Evolutionary conservation across 2,113 vertebrate species (phyloP).

Genomic region (Triplophysa rosa): DNA sequence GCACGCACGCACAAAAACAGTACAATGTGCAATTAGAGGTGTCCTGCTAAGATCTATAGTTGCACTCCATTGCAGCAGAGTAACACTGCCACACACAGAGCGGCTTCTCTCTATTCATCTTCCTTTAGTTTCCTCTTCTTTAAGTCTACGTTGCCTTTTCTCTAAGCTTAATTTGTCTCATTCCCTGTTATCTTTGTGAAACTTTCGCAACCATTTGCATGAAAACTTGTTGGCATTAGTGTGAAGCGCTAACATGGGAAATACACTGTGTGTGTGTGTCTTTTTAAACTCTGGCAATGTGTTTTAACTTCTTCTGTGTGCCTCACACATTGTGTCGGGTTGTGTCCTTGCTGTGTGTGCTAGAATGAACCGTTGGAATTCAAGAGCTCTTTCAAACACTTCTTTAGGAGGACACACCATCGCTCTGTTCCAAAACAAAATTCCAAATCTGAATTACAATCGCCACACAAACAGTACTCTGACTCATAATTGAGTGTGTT

Average conservation of each 20-base stretch:
- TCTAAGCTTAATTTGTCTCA: neutral
- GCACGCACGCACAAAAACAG: neutral
- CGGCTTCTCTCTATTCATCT: neutral
- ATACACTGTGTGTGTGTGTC: neutral
- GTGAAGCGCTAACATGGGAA: neutral
- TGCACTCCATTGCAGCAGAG: conserved; percentile 8
- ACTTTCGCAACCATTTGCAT: conserved; percentile 3
- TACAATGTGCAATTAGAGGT: conserved; percentile 40
- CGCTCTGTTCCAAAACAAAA: neutral
- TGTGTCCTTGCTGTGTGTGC: neutral
- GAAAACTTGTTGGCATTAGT: neutral
- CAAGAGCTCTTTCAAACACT: neutral
- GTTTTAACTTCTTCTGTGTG: neutral
- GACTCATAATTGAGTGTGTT: too few relatives aligned
- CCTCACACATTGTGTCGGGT: neutral
- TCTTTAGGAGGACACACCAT: too few relatives aligned
- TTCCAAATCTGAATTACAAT: too few relatives aligned
- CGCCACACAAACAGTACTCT: too few relatives aligned
- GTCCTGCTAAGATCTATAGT: conserved; percentile 37
- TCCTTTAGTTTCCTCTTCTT: neutral
- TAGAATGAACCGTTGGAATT: neutral
- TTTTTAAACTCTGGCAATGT: neutral
- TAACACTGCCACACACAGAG: conserved; percentile 4
- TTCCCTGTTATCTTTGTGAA: conserved; percentile 1
- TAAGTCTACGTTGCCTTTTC: neutral